A percentile compares a stretch with the other conserved stretches of the same genome.
These are phyloP conservation scores for Ryuthela nishihirai DNA, from an alignment of 2,888 invertebrate genomes.

Conservation along the genomic window DNA sequence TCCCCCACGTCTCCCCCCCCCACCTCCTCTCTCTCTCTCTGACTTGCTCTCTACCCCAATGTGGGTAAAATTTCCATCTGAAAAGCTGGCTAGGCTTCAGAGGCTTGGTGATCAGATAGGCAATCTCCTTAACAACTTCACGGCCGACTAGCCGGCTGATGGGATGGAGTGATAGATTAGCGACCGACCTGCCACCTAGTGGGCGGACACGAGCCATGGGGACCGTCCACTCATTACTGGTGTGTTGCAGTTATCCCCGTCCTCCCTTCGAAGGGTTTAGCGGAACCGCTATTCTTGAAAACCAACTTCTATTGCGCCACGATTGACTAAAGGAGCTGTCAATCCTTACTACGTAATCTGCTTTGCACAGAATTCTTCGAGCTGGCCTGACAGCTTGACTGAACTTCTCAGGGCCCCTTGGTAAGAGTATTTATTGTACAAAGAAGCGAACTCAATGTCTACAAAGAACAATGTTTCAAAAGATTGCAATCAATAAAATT, in stretches of 20 bases:
- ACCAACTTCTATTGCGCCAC: too few relatives aligned
- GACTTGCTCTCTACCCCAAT: too few relatives aligned
- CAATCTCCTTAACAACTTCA: constrained; percentile 37
- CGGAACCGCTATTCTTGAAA: too few relatives aligned
- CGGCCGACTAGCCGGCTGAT: constrained; percentile 8
- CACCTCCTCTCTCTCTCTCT: constrained; percentile 9
- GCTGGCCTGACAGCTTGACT: too few relatives aligned
- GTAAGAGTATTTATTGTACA: too few relatives aligned
- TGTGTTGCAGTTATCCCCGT: background rate
- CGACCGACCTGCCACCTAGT: constrained; percentile 30
- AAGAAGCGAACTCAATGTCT: too few relatives aligned
- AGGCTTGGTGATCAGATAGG: constrained; percentile 32
- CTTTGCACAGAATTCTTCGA: too few relatives aligned
- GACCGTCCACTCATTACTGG: constrained; percentile 9
- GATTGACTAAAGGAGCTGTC: constrained; percentile 33
- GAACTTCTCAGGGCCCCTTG: too few relatives aligned
- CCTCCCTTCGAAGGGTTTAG: too few relatives aligned
- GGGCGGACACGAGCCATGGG: constrained; percentile 28
- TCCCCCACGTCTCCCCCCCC: constrained; percentile 25
- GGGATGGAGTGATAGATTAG: constrained; percentile 30
- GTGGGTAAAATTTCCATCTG: constrained; percentile 35
- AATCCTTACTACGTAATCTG: constrained; percentile 32
- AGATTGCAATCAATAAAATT: too few relatives aligned
- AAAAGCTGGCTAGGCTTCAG: constrained; percentile 25
- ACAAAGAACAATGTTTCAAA: too few relatives aligned